Evolutionary conservation across 2,888 invertebrate genomes (phyloP).

Genomic region (Eremobia ochroleuca): DNA sequence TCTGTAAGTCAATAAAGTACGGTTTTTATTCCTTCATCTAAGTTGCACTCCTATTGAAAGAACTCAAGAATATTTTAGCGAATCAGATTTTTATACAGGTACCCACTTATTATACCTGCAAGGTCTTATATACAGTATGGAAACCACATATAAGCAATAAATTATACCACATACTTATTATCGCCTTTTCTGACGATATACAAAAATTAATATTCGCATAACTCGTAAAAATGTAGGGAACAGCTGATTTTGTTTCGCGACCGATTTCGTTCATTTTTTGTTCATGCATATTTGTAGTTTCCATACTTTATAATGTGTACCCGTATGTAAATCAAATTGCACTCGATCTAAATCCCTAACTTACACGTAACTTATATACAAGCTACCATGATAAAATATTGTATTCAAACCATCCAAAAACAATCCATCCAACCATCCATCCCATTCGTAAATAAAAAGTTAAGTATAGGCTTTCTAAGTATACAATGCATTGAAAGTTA

Average conservation of each 20-base stretch:
- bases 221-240: too few species aligned
- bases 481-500: slow-evolving; percentile 74
- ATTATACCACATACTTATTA: too few species aligned
- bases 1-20: background rate
- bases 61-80: background rate
- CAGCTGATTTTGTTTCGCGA: too few species aligned
- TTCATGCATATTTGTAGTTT: too few species aligned
- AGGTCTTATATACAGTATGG: too few species aligned
- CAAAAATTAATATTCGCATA: too few species aligned
- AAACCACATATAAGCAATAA: too few species aligned
- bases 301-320: too few species aligned
- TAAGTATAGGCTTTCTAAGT: slow-evolving; percentile 28
- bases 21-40: background rate
- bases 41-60: background rate
- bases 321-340: background rate
- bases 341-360: background rate
- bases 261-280: too few species aligned
- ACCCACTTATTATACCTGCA: background rate
- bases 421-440: too few species aligned
- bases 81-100: background rate
- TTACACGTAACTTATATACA: background rate
- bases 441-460: background rate
- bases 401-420: slow-evolving; percentile 22
- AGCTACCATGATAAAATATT: background rate
- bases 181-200: too few species aligned